Evolutionary conservation across 2,797 vertebrate species (phyloP).

Genomic region (Acridotheres tristis): DNA sequence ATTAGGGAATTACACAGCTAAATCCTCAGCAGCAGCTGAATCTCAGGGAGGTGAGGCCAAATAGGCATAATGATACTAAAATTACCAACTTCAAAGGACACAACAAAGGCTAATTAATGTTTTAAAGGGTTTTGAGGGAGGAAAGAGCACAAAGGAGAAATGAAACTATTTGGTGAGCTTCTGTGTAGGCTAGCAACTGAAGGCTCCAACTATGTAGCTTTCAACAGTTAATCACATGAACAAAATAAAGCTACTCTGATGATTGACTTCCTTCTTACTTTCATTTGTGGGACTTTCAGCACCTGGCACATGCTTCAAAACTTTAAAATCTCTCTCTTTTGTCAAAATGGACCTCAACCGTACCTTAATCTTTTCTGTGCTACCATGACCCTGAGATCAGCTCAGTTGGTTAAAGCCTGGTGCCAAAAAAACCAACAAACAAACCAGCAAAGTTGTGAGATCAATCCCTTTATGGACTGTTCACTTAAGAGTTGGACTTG

Average conservation of each 20-base stretch:
- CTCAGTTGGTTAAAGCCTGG: not conserved
- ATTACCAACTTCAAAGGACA: not conserved
- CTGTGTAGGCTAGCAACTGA: not conserved
- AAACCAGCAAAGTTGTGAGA: not conserved
- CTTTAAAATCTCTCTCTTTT: not conserved
- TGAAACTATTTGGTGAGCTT: not conserved
- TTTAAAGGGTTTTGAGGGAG: not conserved
- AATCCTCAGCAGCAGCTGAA: not conserved
- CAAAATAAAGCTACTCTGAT: not conserved
- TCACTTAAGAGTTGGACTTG: not conserved
- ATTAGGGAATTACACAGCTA: not conserved
- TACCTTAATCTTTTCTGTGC: not conserved
- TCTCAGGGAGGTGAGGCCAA: not conserved
- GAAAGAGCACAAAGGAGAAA: conserved; percentile 12
- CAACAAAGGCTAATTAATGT: not conserved
- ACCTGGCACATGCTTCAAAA: not conserved
- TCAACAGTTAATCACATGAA: not conserved
- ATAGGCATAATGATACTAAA: not conserved
- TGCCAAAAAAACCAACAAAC: rapidly evolving
- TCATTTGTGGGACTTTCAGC: not conserved
- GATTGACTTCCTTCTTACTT: not conserved
- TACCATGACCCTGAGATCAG: not conserved
- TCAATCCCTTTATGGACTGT: not conserved
- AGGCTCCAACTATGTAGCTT: not conserved
- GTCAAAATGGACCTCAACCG: not conserved